These are phyloP conservation scores for Piaya cayana DNA, from an alignment of 2,113 vertebrate genomes.

Conservation along the genomic window DNA sequence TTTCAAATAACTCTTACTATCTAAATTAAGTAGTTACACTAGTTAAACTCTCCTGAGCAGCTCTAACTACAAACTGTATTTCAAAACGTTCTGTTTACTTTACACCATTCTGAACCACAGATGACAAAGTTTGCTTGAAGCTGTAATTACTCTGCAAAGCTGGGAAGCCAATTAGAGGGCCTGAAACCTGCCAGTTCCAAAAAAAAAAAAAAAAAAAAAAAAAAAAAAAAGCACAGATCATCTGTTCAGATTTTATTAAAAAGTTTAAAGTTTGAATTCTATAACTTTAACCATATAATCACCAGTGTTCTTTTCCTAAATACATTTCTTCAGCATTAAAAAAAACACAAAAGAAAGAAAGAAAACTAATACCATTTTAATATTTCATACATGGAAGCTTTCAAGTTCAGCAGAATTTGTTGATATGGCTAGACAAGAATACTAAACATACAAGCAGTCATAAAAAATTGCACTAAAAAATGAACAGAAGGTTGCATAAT, in stretches of 20 bases:
- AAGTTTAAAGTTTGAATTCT: slow-evolving; percentile 74
- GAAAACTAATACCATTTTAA: background rate
- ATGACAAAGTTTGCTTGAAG: slow-evolving; percentile 80
- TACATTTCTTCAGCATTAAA: background rate
- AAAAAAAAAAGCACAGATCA: slow-evolving; percentile 68
- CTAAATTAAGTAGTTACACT: slow-evolving; percentile 55
- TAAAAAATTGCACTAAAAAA: slow-evolving; percentile 38
- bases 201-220: slow-evolving; percentile 55
- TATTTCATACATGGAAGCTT: slow-evolving; percentile 12
- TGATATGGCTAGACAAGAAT: slow-evolving; percentile 26
- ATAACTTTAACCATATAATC: slow-evolving; percentile 66
- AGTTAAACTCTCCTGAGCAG: slow-evolving; percentile 70
- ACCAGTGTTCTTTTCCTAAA: slow-evolving; percentile 37
- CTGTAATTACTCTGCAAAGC: slow-evolving; percentile 78
- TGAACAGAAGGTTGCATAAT: slow-evolving; percentile 54
- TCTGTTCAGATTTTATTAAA: slow-evolving; percentile 75
- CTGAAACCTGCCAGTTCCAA: slow-evolving; percentile 75
- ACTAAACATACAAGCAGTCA: slow-evolving; percentile 38
- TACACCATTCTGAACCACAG: slow-evolving; percentile 81
- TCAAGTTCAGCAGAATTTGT: slow-evolving; percentile 12
- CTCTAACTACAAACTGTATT: slow-evolving; percentile 73
- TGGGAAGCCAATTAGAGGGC: slow-evolving; percentile 78
- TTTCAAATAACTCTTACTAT: slow-evolving; percentile 26
- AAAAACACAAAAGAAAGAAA: background rate
- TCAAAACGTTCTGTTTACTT: slow-evolving; percentile 79